A percentile compares a stretch with the other conserved stretches of the same genome.
Conservation (phyloP, 23 tunicate genomes). For the Clavelina lepadiformis region DNA sequence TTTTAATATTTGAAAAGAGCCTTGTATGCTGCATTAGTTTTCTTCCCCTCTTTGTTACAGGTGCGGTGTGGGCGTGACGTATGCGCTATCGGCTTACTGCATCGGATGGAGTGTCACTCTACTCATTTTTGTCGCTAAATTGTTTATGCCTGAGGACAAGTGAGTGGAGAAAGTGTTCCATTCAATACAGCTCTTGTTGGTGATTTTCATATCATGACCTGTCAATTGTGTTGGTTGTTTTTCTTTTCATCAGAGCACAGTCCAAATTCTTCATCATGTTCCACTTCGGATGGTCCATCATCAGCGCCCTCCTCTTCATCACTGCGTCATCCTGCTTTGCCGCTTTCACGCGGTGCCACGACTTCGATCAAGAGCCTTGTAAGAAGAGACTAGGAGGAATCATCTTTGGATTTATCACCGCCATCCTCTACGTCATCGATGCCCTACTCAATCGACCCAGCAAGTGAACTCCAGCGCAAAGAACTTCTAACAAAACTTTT, state of each 20-base stretch:
- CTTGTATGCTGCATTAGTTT: too few species aligned
- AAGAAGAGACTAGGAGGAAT: conserved; percentile 37
- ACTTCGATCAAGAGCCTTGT: conserved; percentile 18
- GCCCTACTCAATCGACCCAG: conserved; percentile 45
- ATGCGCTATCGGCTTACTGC: conserved; percentile 55
- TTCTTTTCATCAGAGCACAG: conserved; percentile 9
- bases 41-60: conserved; percentile 30
- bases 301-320: conserved; percentile 43
- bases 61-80: conserved; percentile 25
- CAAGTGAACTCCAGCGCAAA: not conserved
- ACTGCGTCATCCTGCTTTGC: conserved; percentile 58
- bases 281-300: conserved; percentile 55
- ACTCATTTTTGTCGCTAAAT: conserved; percentile 35
- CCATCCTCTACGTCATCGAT: conserved; percentile 48
- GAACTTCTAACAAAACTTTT: too few species aligned
- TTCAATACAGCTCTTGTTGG: not conserved
- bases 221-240: not conserved
- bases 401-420: conserved; percentile 44
- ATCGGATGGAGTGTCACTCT: conserved; percentile 69
- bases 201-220: not conserved
- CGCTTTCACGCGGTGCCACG: conserved; percentile 55
- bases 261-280: conserved; percentile 25
- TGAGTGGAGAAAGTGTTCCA: conserved; percentile 1
- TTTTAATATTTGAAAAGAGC: too few species aligned
- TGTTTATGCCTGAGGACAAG: conserved; percentile 27